These are phyloP conservation scores for Ursus arctos DNA, from an alignment of 2,113 vertebrate species.

Conservation along the genomic window DNA sequence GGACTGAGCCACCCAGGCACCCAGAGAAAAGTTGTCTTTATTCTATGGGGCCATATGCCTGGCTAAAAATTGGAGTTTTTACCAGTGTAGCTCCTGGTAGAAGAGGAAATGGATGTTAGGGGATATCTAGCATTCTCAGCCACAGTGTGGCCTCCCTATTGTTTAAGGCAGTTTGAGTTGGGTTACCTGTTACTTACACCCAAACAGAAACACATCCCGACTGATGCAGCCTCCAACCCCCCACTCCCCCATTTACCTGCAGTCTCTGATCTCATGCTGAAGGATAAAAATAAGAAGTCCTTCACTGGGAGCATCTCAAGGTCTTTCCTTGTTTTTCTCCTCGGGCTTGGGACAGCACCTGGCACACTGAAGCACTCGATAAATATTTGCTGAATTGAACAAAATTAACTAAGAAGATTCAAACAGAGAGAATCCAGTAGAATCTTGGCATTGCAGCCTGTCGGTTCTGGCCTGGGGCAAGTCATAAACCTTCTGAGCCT, in stretches of 20 bases:
- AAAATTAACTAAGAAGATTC: slow-evolving; percentile 50
- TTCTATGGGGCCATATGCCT: neutral
- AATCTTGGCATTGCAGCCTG: neutral
- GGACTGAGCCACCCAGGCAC: neutral
- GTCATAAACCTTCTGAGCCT: neutral
- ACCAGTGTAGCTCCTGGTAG: neutral
- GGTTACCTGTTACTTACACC: neutral
- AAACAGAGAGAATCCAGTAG: neutral
- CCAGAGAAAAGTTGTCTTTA: neutral
- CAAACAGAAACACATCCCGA: neutral
- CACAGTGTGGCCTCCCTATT: neutral
- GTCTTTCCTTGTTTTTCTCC: neutral
- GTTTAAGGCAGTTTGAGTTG: neutral
- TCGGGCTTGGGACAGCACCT: neutral
- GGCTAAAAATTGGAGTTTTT: neutral
- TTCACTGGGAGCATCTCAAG: neutral
- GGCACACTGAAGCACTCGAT: neutral
- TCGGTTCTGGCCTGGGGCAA: neutral
- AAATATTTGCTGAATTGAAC: slow-evolving; percentile 55
- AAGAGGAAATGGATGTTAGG: neutral
- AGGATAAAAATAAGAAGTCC: neutral
- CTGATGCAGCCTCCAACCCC: neutral
- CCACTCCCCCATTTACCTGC: neutral
- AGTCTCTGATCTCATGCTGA: neutral
- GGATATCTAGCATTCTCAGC: neutral